phyloP scores from a whole-genome alignment of 2,797 vertebrate genomes.

The Sebastes oblongus region DNA sequence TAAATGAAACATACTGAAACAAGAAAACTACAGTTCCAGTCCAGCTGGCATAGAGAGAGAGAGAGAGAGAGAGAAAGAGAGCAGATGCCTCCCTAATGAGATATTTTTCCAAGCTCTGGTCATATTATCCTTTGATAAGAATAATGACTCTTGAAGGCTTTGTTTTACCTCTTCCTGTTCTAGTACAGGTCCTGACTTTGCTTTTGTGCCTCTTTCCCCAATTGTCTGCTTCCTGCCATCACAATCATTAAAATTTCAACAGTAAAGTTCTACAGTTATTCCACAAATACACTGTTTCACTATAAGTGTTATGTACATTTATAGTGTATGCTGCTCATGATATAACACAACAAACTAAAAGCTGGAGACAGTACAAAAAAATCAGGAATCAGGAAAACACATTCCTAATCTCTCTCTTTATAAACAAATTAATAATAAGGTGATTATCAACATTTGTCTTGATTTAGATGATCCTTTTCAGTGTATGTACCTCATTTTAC shows the following conservation, averaged over 20 bases:
- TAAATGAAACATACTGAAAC: conserved; percentile 24
- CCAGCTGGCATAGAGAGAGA: not conserved
- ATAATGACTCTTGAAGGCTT: not conserved
- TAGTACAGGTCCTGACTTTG: not conserved
- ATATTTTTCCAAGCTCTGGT: not conserved
- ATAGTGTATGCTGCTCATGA: not conserved
- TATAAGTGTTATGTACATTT: not conserved
- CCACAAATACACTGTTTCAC: not conserved
- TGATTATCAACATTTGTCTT: not conserved
- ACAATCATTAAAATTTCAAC: not conserved
- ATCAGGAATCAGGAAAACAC: not conserved
- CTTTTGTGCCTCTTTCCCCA: not conserved
- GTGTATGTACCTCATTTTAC: not conserved
- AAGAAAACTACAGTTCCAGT: conserved; percentile 17
- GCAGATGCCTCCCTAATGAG: conserved; percentile 45
- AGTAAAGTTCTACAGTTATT: not conserved
- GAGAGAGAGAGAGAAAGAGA: not conserved
- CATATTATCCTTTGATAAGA: not conserved
- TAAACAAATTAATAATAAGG: not conserved
- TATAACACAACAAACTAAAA: not conserved
- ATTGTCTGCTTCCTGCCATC: not conserved
- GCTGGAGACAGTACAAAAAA: not conserved
- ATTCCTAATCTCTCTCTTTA: not conserved
- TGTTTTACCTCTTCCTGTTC: not conserved
- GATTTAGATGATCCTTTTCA: not conserved